A percentile compares a stretch with the other conserved stretches of the same genome.
These are phyloP conservation scores for Pristionchus mayeri DNA, from an alignment of 2,888 invertebrate species.

Conservation along the genomic window DNA sequence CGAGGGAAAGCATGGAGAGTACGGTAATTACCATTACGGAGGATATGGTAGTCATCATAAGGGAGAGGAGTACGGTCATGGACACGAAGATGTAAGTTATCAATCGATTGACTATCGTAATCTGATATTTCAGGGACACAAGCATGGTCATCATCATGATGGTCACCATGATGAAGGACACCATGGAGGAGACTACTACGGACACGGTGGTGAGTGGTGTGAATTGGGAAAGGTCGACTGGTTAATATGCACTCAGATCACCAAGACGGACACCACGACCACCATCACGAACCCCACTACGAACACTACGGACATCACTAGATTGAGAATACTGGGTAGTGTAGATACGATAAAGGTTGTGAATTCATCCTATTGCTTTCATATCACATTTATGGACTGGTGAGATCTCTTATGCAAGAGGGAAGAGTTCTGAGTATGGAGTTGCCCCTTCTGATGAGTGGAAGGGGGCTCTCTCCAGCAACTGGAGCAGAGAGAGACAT, in stretches of 20 bases:
- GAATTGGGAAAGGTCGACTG: neutral
- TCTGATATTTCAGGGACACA: neutral
- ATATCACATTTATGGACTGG: neutral
- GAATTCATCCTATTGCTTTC: neutral
- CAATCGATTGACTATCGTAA: constrained; percentile 7
- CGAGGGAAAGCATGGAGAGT: neutral
- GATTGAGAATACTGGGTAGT: neutral
- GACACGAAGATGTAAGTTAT: constrained; percentile 19
- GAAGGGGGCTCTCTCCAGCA: constrained; percentile 5
- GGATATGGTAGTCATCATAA: constrained; percentile 2
- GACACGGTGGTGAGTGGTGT: constrained; percentile 16
- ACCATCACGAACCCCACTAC: constrained; percentile 22
- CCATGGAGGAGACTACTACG: constrained; percentile 14
- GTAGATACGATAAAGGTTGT: neutral
- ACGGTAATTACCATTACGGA: neutral
- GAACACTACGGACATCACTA: constrained; percentile 32
- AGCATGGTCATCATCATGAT: constrained; percentile 8
- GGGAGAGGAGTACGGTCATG: constrained; percentile 21
- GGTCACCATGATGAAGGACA: constrained; percentile 22
- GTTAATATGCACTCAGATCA: constrained; percentile 31
- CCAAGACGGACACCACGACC: constrained; percentile 14
- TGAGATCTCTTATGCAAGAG: neutral
- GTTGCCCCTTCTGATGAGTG: neutral
- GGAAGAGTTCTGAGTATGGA: neutral
- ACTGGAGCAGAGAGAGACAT: neutral